Conservation (phyloP, 2,888 invertebrate genomes). For the Troglohyphantes excavatus region DNA sequence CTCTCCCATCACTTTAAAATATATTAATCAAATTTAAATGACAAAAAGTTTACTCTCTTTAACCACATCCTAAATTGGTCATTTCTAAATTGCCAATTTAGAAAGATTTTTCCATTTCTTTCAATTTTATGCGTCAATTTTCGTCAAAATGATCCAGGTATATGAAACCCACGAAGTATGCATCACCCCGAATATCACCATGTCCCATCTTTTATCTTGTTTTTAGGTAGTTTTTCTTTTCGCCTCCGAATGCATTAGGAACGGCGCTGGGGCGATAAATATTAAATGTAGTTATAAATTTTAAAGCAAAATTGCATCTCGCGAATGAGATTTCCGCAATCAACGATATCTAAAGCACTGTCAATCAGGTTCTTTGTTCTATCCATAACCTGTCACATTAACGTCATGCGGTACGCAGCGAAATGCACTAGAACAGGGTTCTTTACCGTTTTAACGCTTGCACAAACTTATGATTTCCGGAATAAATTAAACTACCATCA, state of each 20-base stretch:
- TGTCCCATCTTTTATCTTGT: conserved; percentile 13
- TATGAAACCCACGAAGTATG: conserved; percentile 20
- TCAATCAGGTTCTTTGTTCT: conserved; percentile 70
- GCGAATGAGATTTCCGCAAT: conserved; percentile 72
- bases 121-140: conserved; percentile 48
- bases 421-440: conserved; percentile 4
- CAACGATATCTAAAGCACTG: conserved; percentile 70
- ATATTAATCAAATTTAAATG: neutral
- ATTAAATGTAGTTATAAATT: conserved; percentile 78
- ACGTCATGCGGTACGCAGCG: conserved; percentile 43
- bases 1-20: no score
- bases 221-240: neutral
- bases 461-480: conserved; percentile 40
- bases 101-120: neutral
- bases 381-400: conserved; percentile 70
- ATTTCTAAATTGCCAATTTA: neutral
- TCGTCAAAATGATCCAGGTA: conserved; percentile 12
- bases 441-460: conserved; percentile 65
- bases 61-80: neutral
- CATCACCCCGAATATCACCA: conserved; percentile 31
- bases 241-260: neutral
- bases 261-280: conserved; percentile 56
- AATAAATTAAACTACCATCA: conserved; percentile 70
- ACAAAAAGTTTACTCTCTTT: neutral
- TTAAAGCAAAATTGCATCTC: conserved; percentile 71